Evolutionary conservation across 2,113 vertebrate species (phyloP).

Genomic region (Hipposideros armiger): DNA sequence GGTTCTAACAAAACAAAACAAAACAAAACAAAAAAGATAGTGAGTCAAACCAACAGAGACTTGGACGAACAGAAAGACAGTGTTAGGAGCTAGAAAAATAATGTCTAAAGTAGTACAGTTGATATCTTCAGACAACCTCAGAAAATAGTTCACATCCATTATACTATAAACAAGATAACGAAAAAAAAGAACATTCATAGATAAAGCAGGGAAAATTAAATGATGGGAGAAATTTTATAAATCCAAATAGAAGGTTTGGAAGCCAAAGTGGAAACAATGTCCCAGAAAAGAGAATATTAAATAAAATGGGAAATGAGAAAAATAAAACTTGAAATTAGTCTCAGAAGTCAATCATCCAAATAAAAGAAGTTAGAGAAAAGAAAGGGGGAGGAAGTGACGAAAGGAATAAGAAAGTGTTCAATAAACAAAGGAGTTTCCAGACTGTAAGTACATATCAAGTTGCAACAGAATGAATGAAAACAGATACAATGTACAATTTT

Average conservation of each 20-base stretch:
- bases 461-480: not conserved
- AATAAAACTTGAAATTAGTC: slow-evolving; percentile 64
- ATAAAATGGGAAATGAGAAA: slow-evolving; percentile 55
- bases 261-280: slow-evolving; percentile 23
- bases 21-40: not conserved
- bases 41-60: not conserved
- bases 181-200: not conserved
- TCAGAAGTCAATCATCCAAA: slow-evolving; percentile 59
- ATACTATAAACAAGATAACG: not conserved
- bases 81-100: not conserved
- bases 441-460: not conserved
- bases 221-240: slow-evolving; percentile 10
- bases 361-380: slow-evolving; percentile 31
- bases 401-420: not conserved
- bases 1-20: not conserved
- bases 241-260: slow-evolving; percentile 29
- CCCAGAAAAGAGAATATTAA: slow-evolving; percentile 63
- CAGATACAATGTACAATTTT: not conserved
- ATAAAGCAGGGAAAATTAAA: slow-evolving; percentile 44
- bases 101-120: not conserved
- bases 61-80: not conserved
- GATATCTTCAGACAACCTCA: slow-evolving; percentile 33
- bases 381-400: not conserved
- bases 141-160: slow-evolving; percentile 12
- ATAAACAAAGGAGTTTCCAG: not conserved